These are phyloP conservation scores for Trichonephila clavipes DNA, from an alignment of 1,140 invertebrate genomes.

Conservation along the genomic window DNA sequence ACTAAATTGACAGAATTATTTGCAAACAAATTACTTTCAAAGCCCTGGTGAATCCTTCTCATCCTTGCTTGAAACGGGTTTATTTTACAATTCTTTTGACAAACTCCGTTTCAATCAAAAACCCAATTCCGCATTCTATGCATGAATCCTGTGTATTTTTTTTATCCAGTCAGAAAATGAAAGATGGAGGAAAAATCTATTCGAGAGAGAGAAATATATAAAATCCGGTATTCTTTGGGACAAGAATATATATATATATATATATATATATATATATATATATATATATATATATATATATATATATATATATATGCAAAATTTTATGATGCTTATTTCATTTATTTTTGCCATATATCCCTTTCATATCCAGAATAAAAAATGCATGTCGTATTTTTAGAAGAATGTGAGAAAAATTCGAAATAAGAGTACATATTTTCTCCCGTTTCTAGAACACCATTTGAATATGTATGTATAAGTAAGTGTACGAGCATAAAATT, in stretches of 20 bases:
- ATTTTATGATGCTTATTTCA: neutral
- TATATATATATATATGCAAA: neutral
- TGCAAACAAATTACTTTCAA: too few species aligned
- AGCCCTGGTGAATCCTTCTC: neutral
- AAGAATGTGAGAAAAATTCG: neutral
- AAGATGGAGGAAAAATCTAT: neutral
- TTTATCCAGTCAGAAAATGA: neutral
- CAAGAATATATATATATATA: neutral
- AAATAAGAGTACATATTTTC: too few species aligned
- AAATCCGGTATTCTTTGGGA: neutral
- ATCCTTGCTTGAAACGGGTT: neutral
- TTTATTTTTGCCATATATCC: neutral
- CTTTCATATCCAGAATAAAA: neutral
- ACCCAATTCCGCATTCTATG: neutral
- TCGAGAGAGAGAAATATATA: neutral
- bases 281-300: neutral
- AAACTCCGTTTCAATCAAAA: neutral
- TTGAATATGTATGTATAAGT: neutral
- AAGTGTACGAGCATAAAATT: neutral
- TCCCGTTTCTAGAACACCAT: neutral
- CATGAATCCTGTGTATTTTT: neutral
- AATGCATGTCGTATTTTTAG: neutral
- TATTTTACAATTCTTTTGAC: constrained; percentile 15
- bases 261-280: too few species aligned
- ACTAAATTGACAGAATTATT: too few species aligned